Evolutionary conservation across 2,888 invertebrate species (phyloP).

Genomic region (Drosophila kanekoi): DNA sequence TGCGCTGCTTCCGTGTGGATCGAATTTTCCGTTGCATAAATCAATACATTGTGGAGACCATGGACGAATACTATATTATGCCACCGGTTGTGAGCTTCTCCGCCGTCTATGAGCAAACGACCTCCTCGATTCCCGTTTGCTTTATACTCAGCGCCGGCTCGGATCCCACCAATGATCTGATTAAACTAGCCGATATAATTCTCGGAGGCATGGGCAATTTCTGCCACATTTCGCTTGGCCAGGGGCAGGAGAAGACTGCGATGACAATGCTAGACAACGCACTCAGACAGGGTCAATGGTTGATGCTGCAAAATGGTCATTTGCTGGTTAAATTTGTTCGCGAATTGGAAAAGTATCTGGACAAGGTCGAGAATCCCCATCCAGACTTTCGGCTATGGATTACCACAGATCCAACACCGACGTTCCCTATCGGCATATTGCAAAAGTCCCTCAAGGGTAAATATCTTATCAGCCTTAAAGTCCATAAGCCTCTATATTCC

Average conservation of each 20-base stretch:
- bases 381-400: constrained; percentile 97
- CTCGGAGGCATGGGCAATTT: constrained; percentile 92
- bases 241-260: constrained; percentile 95
- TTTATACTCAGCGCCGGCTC: constrained; percentile 97
- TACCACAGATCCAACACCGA: constrained; percentile 94
- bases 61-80: constrained; percentile 95
- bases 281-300: constrained; percentile 93
- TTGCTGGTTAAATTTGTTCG: constrained; percentile 92
- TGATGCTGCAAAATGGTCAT: constrained; percentile 97
- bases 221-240: constrained; percentile 95
- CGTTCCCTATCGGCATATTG: constrained; percentile 95
- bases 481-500: neutral
- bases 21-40: constrained; percentile 94
- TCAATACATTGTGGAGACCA: constrained; percentile 91
- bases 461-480: neutral
- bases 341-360: constrained; percentile 93
- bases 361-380: constrained; percentile 92
- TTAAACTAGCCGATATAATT: constrained; percentile 91
- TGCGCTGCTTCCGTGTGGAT: constrained; percentile 96
- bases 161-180: constrained; percentile 94
- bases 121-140: constrained; percentile 93
- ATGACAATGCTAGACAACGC: constrained; percentile 89
- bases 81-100: constrained; percentile 94
- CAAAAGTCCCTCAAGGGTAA: constrained; percentile 92
- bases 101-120: constrained; percentile 93